Evolutionary conservation across 2,797 vertebrate genomes (phyloP), one percentile per base, ranked within the genome.

Genomic region (Sebastes oblongus): DNA sequence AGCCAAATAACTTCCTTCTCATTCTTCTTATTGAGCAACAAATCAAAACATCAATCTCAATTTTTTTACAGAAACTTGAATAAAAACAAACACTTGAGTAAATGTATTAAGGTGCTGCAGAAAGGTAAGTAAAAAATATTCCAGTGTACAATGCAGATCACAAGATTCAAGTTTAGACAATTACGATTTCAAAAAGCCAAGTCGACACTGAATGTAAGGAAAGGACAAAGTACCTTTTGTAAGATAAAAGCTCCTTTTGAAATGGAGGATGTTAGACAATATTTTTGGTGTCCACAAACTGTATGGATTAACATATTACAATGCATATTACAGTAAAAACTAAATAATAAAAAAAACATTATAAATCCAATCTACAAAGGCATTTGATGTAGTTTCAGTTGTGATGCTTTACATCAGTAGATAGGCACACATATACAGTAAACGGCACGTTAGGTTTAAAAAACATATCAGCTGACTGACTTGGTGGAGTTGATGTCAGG

Each of bases 51-150:
- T 29, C 27, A 29, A 6, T 29, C 27, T 29, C 27, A 29, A 29
- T 29, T 29, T 27, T 27, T 29, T 29, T 29, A 29, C 27, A 29
- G 29, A 29, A 29, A 32, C 7, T 30, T 58, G 24, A 67, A 52
- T 70, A 7, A 25, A 70, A 74, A 81, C 72, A 88, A 74, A 73
- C 29, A 81, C 22, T 78, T 54, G 8, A 32, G 9, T 46, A 59
- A 55, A 46, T 46, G 14, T 4, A 58, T 6, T 80, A 78, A 82
- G 71, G 88, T 90, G 82, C 86, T 27, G 72, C 56, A 75, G 18
- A 68, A 66, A 54, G 22, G 61, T 58, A 8, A 64, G 66, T 74
- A 27, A 34, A 75, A 85, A 74, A 67, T 32, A 70, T 30, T 65
- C 4, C 54, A 75, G 66, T 77, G 70, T 22, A 77, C 25, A 34